Percentiles rank a stretch among this genome's conserved stretches.
Evolutionary conservation across 2,888 invertebrate genomes (phyloP).

Genomic region (Phengaris alcon): DNA sequence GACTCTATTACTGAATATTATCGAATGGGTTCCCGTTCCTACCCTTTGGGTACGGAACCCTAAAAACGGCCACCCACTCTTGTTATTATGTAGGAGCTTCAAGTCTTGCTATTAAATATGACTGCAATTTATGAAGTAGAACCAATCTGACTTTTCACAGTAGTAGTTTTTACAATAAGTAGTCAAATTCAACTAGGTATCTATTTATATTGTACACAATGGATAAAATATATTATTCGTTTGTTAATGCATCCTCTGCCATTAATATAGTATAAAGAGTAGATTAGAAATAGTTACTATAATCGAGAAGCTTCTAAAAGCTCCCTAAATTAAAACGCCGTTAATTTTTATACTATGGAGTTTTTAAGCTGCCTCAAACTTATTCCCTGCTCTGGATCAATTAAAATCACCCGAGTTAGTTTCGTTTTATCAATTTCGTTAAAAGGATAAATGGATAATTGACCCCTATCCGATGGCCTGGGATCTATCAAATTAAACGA

Average conservation of each 20-base stretch:
- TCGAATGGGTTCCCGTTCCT: too few species aligned
- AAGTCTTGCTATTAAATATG: neutral
- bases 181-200: too few species aligned
- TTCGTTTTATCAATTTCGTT: conserved; percentile 78
- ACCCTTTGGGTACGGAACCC: too few species aligned
- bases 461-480: conserved; percentile 73
- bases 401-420: conserved; percentile 73
- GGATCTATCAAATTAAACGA: conserved; percentile 71
- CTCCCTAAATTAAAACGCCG: neutral
- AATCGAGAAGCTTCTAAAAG: neutral
- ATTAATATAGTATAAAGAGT: too few species aligned
- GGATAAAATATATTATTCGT: too few species aligned
- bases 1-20: too few species aligned
- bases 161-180: too few species aligned
- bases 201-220: too few species aligned
- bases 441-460: conserved; percentile 79
- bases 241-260: too few species aligned
- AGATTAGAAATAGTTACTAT: neutral
- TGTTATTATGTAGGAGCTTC: neutral
- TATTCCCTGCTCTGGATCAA: conserved; percentile 62
- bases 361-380: neutral
- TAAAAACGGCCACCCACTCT: too few species aligned
- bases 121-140: too few species aligned
- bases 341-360: conserved; percentile 43
- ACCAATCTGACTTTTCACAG: too few species aligned